These are phyloP conservation scores for Saturnia japonica DNA, from an alignment of 2,888 invertebrate genomes.

Conservation along the genomic window DNA sequence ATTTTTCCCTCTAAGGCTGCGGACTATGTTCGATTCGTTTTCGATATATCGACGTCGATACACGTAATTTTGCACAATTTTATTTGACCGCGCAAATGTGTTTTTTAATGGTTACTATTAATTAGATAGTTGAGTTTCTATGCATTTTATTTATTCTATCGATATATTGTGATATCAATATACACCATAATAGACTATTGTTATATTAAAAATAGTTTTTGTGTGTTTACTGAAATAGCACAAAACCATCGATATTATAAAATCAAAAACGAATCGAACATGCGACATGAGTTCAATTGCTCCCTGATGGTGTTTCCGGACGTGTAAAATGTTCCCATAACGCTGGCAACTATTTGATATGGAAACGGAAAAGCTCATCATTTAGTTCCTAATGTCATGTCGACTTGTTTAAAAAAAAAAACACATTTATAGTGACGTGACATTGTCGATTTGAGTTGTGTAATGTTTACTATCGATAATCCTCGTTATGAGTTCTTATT, in stretches of 20 bases:
- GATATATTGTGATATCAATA: neutral
- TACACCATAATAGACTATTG: neutral
- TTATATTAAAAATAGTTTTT: neutral
- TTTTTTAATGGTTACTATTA: neutral
- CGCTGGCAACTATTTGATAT: conserved; percentile 26
- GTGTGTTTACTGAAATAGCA: neutral
- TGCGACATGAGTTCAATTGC: conserved; percentile 4
- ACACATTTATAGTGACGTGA: neutral
- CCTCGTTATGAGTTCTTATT: conserved; percentile 8
- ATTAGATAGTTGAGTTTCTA: neutral
- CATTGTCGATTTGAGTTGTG: conserved; percentile 7
- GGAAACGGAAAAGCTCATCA: conserved; percentile 5
- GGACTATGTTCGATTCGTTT: conserved; percentile 18
- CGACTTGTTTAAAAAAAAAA: neutral
- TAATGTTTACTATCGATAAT: neutral
- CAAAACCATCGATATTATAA: neutral
- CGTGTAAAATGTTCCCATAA: conserved; percentile 26
- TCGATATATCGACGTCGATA: conserved; percentile 17
- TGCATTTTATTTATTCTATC: neutral
- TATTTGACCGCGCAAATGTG: conserved; percentile 3
- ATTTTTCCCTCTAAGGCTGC: neutral
- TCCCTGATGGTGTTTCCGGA: conserved; percentile 33
- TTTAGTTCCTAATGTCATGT: conserved; percentile 15
- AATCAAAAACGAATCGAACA: conserved; percentile 21
- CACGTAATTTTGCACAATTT: conserved; percentile 5